Evolutionary conservation across 2,888 invertebrate species (phyloP).

Genomic region (Drosophila rubida): DNA sequence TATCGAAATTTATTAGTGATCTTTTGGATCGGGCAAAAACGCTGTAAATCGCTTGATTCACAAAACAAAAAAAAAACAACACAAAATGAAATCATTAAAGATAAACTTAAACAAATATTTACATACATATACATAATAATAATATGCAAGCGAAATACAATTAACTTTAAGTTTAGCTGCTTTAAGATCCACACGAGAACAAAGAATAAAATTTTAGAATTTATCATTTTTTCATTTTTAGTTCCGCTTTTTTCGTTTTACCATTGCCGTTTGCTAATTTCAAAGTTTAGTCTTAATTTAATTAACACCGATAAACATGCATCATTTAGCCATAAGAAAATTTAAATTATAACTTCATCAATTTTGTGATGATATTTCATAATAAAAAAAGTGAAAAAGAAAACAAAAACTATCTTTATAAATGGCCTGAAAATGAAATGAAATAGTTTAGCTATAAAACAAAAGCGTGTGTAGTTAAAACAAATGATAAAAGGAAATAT

Average conservation of each 20-base stretch:
- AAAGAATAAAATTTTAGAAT: constrained; percentile 54
- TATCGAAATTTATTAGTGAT: constrained; percentile 96
- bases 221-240: constrained; percentile 25
- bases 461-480: constrained; percentile 53
- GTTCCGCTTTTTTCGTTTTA: constrained; percentile 21
- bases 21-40: constrained; percentile 95
- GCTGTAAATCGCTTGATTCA: constrained; percentile 85
- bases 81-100: constrained; percentile 38
- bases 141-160: constrained; percentile 66
- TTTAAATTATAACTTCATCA: constrained; percentile 66
- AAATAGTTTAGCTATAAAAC: constrained; percentile 40
- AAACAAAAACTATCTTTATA: constrained; percentile 17
- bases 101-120: constrained; percentile 42
- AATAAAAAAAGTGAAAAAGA: constrained; percentile 24
- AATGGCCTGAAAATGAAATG: constrained; percentile 45
- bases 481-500: constrained; percentile 9
- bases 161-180: constrained; percentile 76
- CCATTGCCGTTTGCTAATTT: constrained; percentile 45
- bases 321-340: constrained; percentile 68
- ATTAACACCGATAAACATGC: constrained; percentile 34
- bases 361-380: constrained; percentile 75
- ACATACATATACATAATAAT: constrained; percentile 48
- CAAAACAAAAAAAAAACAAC: constrained; percentile 27
- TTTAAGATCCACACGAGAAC: constrained; percentile 59
- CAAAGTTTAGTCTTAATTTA: constrained; percentile 57